Base-by-base conservation (phyloP, 2,888 invertebrate species). In the Spatulosminthurus flaviceps region DNA sequence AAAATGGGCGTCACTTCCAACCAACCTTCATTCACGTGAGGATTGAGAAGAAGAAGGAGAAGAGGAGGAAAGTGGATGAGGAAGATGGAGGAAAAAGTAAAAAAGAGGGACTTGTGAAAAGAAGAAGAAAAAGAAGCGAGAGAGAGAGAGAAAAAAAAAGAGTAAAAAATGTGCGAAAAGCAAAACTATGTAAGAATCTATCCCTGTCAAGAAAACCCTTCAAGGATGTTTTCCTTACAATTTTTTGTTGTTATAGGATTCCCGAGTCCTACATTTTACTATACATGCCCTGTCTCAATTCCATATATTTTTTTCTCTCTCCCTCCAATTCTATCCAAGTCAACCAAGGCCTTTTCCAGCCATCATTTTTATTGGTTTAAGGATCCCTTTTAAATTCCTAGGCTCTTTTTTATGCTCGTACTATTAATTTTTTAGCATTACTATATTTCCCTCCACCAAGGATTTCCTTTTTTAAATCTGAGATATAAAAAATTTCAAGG, bases 101-200 rank as follows among this genome's bases (percentile, higher is more conserved):
- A 29, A 21, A 21, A 41, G 70, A 70, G 70, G 19, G 41, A 70
- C 72, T 76, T 69, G 77, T 70, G 77, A 74, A 61, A 19, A 67
- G 77, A 82, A 69, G 79, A 74, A 74, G 75, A 74, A 74, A 61
- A 19, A 67, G 77, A 82, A 69, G 79, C 69, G 43, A 70, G 73
- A 66, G 42, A 78, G 72, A 69, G 60, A 72, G 60, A 70, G 66
- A 41, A 64, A 19, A 42, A 78, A 61, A 64, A 70, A 29, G 51
- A 29, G 28, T n/a, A 67, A 76, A 78, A 75, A 78, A 84, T 82
- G 83, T 82, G 82, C 82, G 82, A 84, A 84, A 83, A 84, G 84
- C 82, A 84, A 84, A 84, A 84, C 82, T 83, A 82, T 84, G 84
- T 84, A 82, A 81, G 81, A 82, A 84, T 84, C 82, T 80, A 83